These are phyloP conservation scores for Biston betularia DNA, from an alignment of 2,888 invertebrate genomes.

Conservation along the genomic window DNA sequence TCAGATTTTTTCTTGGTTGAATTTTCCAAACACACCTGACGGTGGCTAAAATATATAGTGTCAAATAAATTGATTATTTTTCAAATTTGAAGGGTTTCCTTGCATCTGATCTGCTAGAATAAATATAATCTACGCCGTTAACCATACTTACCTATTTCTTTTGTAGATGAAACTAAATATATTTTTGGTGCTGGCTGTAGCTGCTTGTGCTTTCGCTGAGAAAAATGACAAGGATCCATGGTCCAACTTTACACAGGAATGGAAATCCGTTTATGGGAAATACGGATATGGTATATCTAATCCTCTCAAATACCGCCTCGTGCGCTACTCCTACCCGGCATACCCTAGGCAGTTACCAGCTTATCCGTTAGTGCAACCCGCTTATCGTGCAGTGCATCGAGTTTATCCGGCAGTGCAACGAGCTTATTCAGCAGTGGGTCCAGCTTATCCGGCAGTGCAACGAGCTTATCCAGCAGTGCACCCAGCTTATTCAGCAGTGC, in stretches of 20 bases:
- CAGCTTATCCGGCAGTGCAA: neutral
- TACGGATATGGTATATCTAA: conserved; percentile 34
- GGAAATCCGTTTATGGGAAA: conserved; percentile 49
- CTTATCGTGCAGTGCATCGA: too few species aligned
- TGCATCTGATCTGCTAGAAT: too few species aligned
- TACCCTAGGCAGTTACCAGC: conserved; percentile 8
- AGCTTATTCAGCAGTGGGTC: neutral
- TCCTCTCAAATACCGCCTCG: neutral
- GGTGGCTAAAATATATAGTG: too few species aligned
- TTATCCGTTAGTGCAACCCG: neutral
- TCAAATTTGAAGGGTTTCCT: too few species aligned
- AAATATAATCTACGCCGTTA: too few species aligned
- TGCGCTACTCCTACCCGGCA: neutral
- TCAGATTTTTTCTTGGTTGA: too few species aligned
- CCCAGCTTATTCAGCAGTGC: neutral
- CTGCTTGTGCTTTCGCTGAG: conserved; percentile 34
- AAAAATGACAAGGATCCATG: conserved; percentile 23
- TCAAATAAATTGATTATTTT: too few species aligned
- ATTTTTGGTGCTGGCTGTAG: conserved; percentile 39
- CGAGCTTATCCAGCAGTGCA: neutral
- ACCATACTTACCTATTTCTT: neutral
- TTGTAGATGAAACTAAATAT: conserved; percentile 54
- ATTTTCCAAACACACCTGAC: too few species aligned
- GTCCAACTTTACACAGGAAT: conserved; percentile 38
- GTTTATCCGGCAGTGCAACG: neutral